phyloP scores from a whole-genome alignment of 2,797 vertebrate genomes.

The Neostethus bicornis region DNA sequence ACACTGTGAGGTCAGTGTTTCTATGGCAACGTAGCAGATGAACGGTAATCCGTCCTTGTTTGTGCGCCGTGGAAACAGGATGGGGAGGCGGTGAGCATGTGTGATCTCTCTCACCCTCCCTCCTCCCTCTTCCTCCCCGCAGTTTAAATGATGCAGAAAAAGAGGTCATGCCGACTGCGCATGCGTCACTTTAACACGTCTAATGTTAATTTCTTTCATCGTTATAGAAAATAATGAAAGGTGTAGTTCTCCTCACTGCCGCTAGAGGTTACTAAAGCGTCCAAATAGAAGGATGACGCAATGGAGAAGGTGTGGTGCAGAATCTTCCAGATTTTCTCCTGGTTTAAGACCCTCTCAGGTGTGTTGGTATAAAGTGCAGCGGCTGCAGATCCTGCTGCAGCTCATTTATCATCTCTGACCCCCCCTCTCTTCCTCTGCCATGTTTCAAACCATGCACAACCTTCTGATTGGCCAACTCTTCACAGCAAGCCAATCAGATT shows the following conservation, averaged over 20 bases:
- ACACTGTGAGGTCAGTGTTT: constrained; percentile 79
- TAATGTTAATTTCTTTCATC: too few relatives aligned
- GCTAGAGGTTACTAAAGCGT: constrained; percentile 10
- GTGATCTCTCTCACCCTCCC: constrained; percentile 10
- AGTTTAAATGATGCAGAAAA: too few relatives aligned
- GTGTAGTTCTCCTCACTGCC: constrained; percentile 14
- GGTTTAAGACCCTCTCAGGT: too few relatives aligned
- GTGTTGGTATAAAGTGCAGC: constrained; percentile 34
- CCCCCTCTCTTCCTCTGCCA: constrained; percentile 22
- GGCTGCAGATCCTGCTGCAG: constrained; percentile 36
- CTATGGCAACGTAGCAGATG: constrained; percentile 76
- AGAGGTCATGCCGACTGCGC: too few relatives aligned
- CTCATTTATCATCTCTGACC: constrained; percentile 40
- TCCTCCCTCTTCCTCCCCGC: background rate
- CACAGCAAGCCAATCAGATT: constrained; percentile 32
- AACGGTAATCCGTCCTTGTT: constrained; percentile 76
- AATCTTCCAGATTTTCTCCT: too few relatives aligned
- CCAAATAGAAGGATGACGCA: constrained; percentile 7
- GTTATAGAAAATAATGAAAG: background rate
- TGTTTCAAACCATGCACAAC: constrained; percentile 60
- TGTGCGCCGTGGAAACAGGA: constrained; percentile 54
- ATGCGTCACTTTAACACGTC: too few relatives aligned
- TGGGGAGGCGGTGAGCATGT: constrained; percentile 30
- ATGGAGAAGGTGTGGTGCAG: constrained; percentile 6
- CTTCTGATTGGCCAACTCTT: constrained; percentile 57